Evolutionary conservation across 2,113 vertebrate genomes (phyloP), one percentile per base, ranked within the genome.

Genomic region (Dicaeum eximium): DNA sequence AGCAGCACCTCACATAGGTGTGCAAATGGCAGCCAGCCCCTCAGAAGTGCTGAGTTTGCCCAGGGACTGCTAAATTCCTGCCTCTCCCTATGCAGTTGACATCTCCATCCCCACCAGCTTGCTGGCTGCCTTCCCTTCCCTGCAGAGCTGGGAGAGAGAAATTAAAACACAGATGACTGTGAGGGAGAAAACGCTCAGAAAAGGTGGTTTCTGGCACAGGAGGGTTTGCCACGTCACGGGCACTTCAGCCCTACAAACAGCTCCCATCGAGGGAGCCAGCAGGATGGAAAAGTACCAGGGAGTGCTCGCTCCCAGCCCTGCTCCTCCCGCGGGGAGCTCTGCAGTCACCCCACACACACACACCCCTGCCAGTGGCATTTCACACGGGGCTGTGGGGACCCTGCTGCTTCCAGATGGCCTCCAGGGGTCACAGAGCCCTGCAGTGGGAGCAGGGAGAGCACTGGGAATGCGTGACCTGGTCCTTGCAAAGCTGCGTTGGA

Each of bases 11-110:
- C 71, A 80, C 81, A 94, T 33, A 93, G 61, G n/a, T 84, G 75
- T 91, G 69, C 47, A 91, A 92, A 88, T 4, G 35, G 13, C 89
- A 94, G 80, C 56, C 91, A 67, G 61, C 11, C 28, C 13, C 16
- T 74, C 62, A 48, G 57, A 81, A 81, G 60, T 85, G 56, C 73
- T 64, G 95, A 64, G 69, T 96, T 96, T 95, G 79, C 56, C 42
- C 82, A 28, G 79, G 31, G 42, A 48, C 73, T 97, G 97, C 92
- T 97, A 97, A 97, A 97, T 97, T 97, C 97, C 96, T 96, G 86
- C 57, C 40, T 81, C 80, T 88, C 92, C 77, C 88, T 42, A 24
- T n/a, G 75, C 64, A 92, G 57, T 5, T 95, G 96, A 95, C 80
- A 78, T 92, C 81, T 92, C 90, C 77, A 53, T 83, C 75, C 61